A percentile compares a stretch with the other conserved stretches of the same genome.
Evolutionary conservation across 2,888 invertebrate species (phyloP).

Genomic region (Tenthredo scrophulariae): DNA sequence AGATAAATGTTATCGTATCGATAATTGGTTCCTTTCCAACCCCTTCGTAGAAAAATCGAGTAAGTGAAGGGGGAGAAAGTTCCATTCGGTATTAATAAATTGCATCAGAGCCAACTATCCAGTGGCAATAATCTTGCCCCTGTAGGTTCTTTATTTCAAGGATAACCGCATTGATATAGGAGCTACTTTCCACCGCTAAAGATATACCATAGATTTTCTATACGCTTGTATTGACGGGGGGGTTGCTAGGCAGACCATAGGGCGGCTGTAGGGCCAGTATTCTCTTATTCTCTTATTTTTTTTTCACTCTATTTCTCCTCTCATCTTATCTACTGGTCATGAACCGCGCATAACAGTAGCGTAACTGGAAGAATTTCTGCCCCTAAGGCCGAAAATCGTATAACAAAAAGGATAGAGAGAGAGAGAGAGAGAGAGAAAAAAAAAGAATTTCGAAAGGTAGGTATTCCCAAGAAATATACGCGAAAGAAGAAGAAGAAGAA

Average conservation of each 20-base stretch:
- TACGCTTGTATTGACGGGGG: neutral
- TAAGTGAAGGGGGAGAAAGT: neutral
- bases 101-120: constrained; percentile 19
- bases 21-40: constrained; percentile 15
- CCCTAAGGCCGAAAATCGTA: neutral
- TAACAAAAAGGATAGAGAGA: too few relatives aligned
- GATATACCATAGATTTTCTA: constrained; percentile 50
- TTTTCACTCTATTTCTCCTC: neutral
- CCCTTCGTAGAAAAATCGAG: too few relatives aligned
- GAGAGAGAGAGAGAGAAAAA: too few relatives aligned
- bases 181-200: constrained; percentile 40
- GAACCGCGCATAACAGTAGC: constrained; percentile 2
- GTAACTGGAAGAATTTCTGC: neutral
- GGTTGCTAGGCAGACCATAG: constrained; percentile 45
- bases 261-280: neutral
- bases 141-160: neutral
- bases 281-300: neutral
- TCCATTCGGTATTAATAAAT: constrained; percentile 39
- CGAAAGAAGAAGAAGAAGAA: neutral
- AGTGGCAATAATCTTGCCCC: constrained; percentile 23
- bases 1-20: constrained; percentile 5
- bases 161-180: constrained; percentile 44
- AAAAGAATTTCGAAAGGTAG: neutral
- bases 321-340: neutral
- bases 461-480: neutral